Conservation (phyloP, 1,140 invertebrate genomes). For the Drosophila lacteicornis region DNA sequence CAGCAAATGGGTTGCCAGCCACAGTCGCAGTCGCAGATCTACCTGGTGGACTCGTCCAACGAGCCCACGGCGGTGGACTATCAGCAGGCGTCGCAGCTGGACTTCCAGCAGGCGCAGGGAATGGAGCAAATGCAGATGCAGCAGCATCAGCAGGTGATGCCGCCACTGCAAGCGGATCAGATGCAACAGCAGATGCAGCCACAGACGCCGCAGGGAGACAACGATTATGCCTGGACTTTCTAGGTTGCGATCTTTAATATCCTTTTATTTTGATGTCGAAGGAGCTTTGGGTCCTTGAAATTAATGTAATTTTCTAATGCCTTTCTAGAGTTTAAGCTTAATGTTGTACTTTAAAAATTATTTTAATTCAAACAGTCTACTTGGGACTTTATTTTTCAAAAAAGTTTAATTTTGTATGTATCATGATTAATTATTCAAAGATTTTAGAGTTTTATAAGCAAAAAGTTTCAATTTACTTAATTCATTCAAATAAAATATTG, state of each 20-base stretch:
- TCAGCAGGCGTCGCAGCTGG: slow-evolving; percentile 22
- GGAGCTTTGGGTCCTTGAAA: neutral
- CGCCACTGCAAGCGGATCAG: slow-evolving; percentile 25
- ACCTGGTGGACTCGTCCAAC: slow-evolving; percentile 57
- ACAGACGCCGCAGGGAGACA: slow-evolving; percentile 62
- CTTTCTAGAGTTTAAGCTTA: slow-evolving; percentile 1
- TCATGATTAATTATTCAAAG: neutral
- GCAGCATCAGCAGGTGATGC: neutral
- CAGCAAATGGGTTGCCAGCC: slow-evolving; percentile 6
- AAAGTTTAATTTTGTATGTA: neutral
- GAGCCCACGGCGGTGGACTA: slow-evolving; percentile 46
- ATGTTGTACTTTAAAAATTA: neutral
- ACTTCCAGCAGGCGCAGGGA: slow-evolving; percentile 44
- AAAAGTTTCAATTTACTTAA: neutral
- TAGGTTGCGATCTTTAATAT: slow-evolving; percentile 9
- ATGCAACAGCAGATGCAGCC: slow-evolving; percentile 31
- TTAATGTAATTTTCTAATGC: neutral
- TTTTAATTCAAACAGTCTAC: neutral
- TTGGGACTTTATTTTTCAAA: too few relatives aligned
- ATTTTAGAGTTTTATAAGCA: neutral
- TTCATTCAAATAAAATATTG: neutral
- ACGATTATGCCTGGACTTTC: slow-evolving; percentile 75
- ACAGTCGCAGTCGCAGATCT: slow-evolving; percentile 57
- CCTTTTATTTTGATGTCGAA: too few relatives aligned
- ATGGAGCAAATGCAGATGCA: slow-evolving; percentile 52